A percentile compares a stretch with the other conserved stretches of the same genome.
These are phyloP conservation scores for Drymodes brunneopygia DNA, from an alignment of 2,113 vertebrate species.

Conservation along the genomic window DNA sequence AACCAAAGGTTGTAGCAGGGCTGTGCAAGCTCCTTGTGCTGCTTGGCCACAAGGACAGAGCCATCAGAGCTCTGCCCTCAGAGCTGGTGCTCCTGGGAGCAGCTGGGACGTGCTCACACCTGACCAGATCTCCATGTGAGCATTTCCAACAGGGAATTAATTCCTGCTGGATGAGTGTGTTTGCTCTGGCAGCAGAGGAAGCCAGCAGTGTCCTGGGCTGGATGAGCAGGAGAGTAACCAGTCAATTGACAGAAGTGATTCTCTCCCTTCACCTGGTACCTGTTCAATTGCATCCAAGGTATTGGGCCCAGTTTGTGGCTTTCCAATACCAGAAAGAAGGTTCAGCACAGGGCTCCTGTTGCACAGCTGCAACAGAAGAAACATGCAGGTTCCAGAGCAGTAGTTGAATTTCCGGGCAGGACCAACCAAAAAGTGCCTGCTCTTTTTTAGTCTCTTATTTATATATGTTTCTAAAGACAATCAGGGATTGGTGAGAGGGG, in stretches of 20 bases:
- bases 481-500: too few species aligned
- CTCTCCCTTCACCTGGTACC: not conserved
- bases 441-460: too few species aligned
- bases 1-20: not conserved
- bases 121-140: not conserved
- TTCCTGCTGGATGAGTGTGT: not conserved
- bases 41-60: not conserved
- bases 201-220: not conserved
- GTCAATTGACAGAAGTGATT: not conserved
- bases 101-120: not conserved
- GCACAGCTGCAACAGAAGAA: too few species aligned
- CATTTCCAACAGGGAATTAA: not conserved
- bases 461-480: too few species aligned
- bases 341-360: not conserved
- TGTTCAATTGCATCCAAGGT: not conserved
- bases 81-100: not conserved
- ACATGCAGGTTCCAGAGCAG: too few species aligned
- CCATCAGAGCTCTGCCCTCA: not conserved
- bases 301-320: not conserved
- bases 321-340: not conserved
- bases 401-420: too few species aligned
- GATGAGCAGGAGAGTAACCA: not conserved
- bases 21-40: accelerated
- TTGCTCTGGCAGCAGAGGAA: not conserved
- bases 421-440: too few species aligned